Base-by-base conservation (phyloP, 2,797 vertebrate species). In the Anniella stebbinsi region DNA sequence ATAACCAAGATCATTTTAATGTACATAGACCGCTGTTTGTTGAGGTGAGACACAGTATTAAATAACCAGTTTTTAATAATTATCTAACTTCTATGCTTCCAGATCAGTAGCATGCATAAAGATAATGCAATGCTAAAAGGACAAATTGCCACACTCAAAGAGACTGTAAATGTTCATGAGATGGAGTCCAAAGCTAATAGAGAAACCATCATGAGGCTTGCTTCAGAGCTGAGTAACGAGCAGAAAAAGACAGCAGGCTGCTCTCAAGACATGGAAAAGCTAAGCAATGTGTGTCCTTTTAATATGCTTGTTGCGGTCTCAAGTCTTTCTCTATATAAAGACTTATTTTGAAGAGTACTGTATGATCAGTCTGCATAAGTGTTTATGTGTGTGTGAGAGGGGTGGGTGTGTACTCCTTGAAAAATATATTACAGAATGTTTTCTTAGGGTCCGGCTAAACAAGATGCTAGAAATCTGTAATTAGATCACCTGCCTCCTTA, bases 131-230 rank as follows among this genome's bases (percentile, higher is more conserved):
- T 92, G 54, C 88, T 98, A 76, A 98, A 94, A 97, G 96, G 96
- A 91, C 97, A 96, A 69, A 92, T 98, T 30, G 87, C 90, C 77
- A 95, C 97, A 93, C 93, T 98, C 94, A 98, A 98, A 96, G 98
- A 98, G 95, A 96, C 96, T 75, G 73, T 98, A 57, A 96, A 89
- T 86, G 96, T 97, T 93, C 97, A 98, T 95, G 98, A 99, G 95
- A 94, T 98, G 96, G 98, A 99, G 88, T 98, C 98, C 92, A 98
- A 98, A 97, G 98, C 98, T 93, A 98, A 97, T 93, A 98, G 98
- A 93, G 98, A 98, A 95, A 99, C 98, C 0, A 97, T 98, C 88
- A 94, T 97, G 96, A 98, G 98, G 95, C 97, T 99, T 91, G 97
- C 97, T 91, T 97, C 97, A 6, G 98, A 99, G 95, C 95, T 98